Percentiles rank a stretch among this genome's conserved stretches.
phyloP scores from a whole-genome alignment of 2,113 vertebrate genomes.

The Cranoglanis bouderius region DNA sequence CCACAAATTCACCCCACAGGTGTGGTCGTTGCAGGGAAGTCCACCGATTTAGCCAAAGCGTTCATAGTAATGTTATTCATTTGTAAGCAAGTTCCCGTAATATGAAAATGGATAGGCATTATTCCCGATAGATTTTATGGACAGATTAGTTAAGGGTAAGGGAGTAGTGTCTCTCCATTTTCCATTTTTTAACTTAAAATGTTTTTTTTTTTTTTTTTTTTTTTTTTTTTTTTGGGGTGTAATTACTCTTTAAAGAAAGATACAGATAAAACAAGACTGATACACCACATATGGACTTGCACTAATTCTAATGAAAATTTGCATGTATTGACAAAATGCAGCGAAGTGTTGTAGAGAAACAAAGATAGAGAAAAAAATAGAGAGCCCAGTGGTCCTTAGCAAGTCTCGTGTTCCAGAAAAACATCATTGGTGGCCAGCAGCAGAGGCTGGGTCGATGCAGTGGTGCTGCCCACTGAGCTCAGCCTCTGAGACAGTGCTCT shows the following conservation, averaged over 20 bases:
- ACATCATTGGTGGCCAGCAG: conserved; percentile 82
- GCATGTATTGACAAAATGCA: neutral
- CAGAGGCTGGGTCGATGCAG: conserved; percentile 87
- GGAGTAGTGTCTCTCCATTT: neutral
- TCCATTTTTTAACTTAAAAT: too few relatives aligned
- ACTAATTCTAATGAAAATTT: neutral
- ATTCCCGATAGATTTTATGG: neutral
- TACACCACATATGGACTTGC: neutral
- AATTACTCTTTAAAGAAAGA: neutral
- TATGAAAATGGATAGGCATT: neutral
- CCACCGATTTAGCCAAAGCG: neutral
- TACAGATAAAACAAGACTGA: neutral
- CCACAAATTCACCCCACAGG: neutral
- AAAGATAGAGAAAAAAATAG: neutral
- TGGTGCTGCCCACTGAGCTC: conserved; percentile 92
- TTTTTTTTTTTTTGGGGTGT: too few relatives aligned
- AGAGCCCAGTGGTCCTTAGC: neutral
- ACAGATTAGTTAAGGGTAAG: neutral
- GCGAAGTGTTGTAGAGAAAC: neutral
- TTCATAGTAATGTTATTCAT: neutral
- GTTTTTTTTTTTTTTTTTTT: too few relatives aligned
- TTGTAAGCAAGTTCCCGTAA: neutral
- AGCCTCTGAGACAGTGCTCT: conserved; percentile 81
- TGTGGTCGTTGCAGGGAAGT: neutral
- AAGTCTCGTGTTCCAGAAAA: conserved; percentile 72